Base-by-base conservation (phyloP, 2,888 invertebrate species). In the Tuberolachnus salignus region DNA sequence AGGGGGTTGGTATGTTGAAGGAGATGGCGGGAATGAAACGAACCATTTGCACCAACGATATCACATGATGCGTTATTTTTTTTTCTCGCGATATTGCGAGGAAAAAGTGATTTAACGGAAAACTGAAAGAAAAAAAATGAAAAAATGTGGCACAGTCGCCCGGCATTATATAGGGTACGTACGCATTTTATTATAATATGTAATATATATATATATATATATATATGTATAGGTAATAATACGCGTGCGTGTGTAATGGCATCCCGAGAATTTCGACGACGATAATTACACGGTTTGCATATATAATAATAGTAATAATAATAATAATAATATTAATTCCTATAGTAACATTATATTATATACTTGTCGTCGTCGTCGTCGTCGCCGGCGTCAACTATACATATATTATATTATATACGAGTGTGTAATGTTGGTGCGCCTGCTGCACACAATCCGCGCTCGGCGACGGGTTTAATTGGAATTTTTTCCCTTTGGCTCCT, bases 221-320 rank as follows among this genome's bases (percentile, higher is more conserved):
- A 19, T 69, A 69, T 23, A 3, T 1, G n/a, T n/a, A 11, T 19
- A 21, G 55, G 6, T 34, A 34, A 23, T 46, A 6, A 16, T 46
- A 46, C 46, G 21, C 19, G 16, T 44, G 57, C 14, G 14, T 49
- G 46, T 51, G 19, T 66, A 74, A 74, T 74, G 74, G 63, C 16
- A 74, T 74, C 55, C 26, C 44, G 44, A 74, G 74, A 53, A 74
- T 74, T 74, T 74, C 64, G 42, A 74, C 42, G 61, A 74, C 49
- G 51, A 66, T 74, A 74, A 74, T 74, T 74, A 74, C 64, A 74
- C 1, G 46, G 74, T 74, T 74, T 66, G 74, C 64, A 66, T 74
- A 64, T n/a, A n/a, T n/a, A n/a, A n/a, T n/a, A n/a, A n/a, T n/a
- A n/a, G n/a, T n/a, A n/a, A n/a, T n/a, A n/a, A n/a, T n/a, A n/a